Percentiles rank a stretch among this genome's conserved stretches.
Conservation (phyloP, 1,140 invertebrate species). For the Drosophila sp. region DNA sequence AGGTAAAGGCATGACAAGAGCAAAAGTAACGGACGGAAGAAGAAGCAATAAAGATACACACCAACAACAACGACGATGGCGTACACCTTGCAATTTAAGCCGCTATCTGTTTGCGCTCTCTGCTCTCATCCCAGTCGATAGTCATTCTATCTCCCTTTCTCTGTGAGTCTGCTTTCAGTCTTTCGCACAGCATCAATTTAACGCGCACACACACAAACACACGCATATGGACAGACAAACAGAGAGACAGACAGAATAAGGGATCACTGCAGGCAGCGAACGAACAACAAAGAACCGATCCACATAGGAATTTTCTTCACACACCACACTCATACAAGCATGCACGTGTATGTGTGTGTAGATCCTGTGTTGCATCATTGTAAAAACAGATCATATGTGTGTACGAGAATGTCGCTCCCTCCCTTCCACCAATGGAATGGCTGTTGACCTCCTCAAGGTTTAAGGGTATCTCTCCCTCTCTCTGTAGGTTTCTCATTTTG, state of each 20-base stretch:
- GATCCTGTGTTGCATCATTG: constrained; percentile 75
- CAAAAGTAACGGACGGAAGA: constrained; percentile 79
- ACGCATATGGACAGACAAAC: constrained; percentile 3
- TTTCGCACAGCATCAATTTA: constrained; percentile 39
- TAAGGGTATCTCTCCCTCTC: constrained; percentile 26
- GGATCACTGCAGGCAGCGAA: constrained; percentile 40
- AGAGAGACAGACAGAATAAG: constrained; percentile 33
- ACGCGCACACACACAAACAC: constrained; percentile 26
- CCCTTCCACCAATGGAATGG: constrained; percentile 40
- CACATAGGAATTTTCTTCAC: constrained; percentile 72
- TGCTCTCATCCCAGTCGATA: constrained; percentile 32
- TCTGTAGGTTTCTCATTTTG: constrained; percentile 36
- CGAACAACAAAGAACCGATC: constrained; percentile 57
- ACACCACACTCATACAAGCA: constrained; percentile 5
- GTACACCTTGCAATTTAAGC: constrained; percentile 82
- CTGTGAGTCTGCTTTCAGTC: neutral
- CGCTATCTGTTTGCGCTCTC: constrained; percentile 70
- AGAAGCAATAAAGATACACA: constrained; percentile 80
- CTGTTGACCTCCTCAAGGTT: constrained; percentile 69
- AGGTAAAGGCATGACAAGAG: constrained; percentile 64
- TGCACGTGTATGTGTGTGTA: constrained; percentile 7
- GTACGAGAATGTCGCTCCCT: constrained; percentile 54
- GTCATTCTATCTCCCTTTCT: constrained; percentile 18
- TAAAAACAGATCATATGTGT: constrained; percentile 73
- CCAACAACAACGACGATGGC: constrained; percentile 52